Base-by-base conservation (phyloP, 2,888 invertebrate species). In the Nomada flava region DNA sequence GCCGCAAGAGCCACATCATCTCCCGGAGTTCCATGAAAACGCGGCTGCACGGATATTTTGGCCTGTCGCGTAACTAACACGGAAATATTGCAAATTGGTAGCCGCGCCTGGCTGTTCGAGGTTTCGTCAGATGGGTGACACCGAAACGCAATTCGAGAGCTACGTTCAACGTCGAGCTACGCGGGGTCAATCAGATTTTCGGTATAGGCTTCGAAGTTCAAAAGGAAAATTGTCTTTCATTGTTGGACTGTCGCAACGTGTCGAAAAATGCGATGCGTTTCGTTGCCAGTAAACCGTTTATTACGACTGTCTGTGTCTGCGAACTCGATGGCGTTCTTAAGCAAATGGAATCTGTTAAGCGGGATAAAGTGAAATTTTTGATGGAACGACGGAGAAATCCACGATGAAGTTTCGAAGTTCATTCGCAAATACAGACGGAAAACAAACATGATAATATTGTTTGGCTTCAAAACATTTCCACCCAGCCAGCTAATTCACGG, bases 21-120 rank as follows among this genome's bases (percentile, higher is more conserved):
- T 69, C 52, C 57, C 62, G 53, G 15, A 7, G 72, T 62, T 59
- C 63, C 50, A 67, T 55, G 84, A 44, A 85, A 89, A 89, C 80
- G 83, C 80, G 82, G 74, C 67, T 77, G 79, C 64, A 75, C 52
- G 83, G 74, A 59, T 82, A 85, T 78, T 79, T 83, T 76, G 62
- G 50, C 82, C 80, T 84, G 86, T 85, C 84, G 71, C 79, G 36
- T 62, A 75, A 82, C 87, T 90, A 90, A 90, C 90, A 86, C 82
- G 86, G 91, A 90, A 89, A 90, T 90, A 90, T 89, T 90, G 91
- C 88, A 91, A 90, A 90, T 91, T 91, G 91, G 85, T 84, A 74
- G 84, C 75, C 23, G 20, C 15, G 70, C 10, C 78, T 52, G 78
- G 76, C 71, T 68, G 70, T 60, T 81, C 70, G 76, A 69, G 76